Percentiles rank a stretch among this genome's conserved stretches.
These are phyloP conservation scores for Epinephelus coioides DNA, from an alignment of 2,797 vertebrate species.

Conservation along the genomic window DNA sequence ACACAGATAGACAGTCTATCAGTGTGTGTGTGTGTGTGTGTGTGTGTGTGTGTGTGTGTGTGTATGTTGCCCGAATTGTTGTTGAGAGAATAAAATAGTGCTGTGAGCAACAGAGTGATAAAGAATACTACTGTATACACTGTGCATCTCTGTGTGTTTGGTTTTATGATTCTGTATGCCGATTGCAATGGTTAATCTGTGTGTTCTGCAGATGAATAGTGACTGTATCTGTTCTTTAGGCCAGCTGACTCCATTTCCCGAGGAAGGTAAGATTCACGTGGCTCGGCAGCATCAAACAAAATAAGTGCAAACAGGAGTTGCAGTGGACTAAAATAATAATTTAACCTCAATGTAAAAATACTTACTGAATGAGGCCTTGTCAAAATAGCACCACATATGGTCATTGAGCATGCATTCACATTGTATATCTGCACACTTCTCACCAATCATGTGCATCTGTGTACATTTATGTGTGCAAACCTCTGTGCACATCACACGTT, in stretches of 20 bases:
- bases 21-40: slow-evolving; percentile 30
- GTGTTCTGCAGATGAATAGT: slow-evolving; percentile 38
- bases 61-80: slow-evolving; percentile 50
- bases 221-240: slow-evolving; percentile 40
- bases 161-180: slow-evolving; percentile 30
- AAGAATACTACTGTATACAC: slow-evolving; percentile 47
- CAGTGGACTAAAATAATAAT: background rate
- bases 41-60: slow-evolving; percentile 32
- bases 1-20: slow-evolving; percentile 71
- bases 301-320: slow-evolving; percentile 30
- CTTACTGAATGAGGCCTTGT: background rate
- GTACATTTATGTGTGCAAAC: background rate
- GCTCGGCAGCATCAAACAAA: slow-evolving; percentile 32
- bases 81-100: slow-evolving; percentile 58
- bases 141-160: slow-evolving; percentile 36
- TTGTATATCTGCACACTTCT: background rate
- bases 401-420: background rate
- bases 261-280: slow-evolving; percentile 41
- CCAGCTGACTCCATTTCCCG: slow-evolving; percentile 31
- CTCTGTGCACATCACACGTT: background rate
- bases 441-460: background rate
- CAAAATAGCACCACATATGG: background rate
- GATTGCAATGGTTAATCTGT: slow-evolving; percentile 47
- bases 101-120: slow-evolving; percentile 47
- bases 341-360: background rate